A percentile compares a stretch with the other conserved stretches of the same genome.
Conservation (phyloP, 2,797 vertebrate genomes). For the Acrossocheilus wenchowensis region DNA sequence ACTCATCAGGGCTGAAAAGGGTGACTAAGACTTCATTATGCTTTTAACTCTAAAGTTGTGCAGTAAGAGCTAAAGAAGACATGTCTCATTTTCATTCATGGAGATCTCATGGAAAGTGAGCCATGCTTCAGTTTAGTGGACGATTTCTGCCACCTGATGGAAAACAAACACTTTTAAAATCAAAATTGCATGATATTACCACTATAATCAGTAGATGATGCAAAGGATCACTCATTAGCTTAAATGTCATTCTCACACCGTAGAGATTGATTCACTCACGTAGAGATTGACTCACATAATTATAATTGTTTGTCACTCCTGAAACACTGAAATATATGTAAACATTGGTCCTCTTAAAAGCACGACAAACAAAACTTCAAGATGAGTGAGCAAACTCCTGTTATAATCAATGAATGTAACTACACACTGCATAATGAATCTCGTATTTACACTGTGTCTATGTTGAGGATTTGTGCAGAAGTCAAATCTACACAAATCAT, state of each 20-base stretch:
- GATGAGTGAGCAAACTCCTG: background rate
- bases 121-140: background rate
- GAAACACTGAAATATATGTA: too few relatives aligned
- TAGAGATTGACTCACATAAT: too few relatives aligned
- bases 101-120: background rate
- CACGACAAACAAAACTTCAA: too few relatives aligned
- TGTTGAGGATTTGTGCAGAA: background rate
- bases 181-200: background rate
- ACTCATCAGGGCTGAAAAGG: too few relatives aligned
- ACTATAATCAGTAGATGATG: background rate
- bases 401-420: background rate
- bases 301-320: too few relatives aligned
- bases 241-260: too few relatives aligned
- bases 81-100: background rate
- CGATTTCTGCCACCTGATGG: background rate
- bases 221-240: too few relatives aligned
- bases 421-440: background rate
- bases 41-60: too few relatives aligned
- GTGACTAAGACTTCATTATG: background rate
- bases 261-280: too few relatives aligned
- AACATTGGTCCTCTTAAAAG: too few relatives aligned
- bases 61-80: background rate
- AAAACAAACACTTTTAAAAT: background rate
- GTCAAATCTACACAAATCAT: background rate
- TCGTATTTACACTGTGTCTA: background rate